Percentiles rank a stretch among this genome's conserved stretches.
Evolutionary conservation across 2,888 invertebrate species (phyloP).

Genomic region (Trypoxylon attenuatum): DNA sequence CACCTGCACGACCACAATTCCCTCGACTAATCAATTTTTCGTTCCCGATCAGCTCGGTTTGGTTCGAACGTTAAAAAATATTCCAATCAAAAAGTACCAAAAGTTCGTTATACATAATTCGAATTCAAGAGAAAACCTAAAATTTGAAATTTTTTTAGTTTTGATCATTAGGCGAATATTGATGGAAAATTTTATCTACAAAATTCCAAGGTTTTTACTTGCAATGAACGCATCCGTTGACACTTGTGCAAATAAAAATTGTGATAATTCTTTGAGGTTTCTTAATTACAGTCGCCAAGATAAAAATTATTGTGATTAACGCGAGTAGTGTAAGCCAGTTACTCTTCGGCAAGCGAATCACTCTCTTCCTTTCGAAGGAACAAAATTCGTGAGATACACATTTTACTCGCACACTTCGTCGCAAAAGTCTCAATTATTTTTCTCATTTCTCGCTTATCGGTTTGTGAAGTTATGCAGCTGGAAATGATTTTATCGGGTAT

Average conservation of each 20-base stretch:
- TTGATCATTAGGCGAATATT: neutral
- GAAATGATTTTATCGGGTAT: neutral
- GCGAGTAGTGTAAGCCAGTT: neutral
- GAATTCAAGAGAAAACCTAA: too few relatives aligned
- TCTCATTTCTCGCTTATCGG: neutral
- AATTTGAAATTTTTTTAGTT: too few relatives aligned
- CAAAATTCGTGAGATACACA: neutral
- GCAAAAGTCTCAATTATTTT: slow-evolving; percentile 1
- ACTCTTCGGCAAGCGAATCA: neutral
- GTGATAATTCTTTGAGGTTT: neutral
- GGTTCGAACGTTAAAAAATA: too few relatives aligned
- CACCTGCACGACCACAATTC: slow-evolving; percentile 44
- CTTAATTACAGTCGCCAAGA: neutral
- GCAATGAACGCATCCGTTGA: neutral
- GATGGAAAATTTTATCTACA: too few relatives aligned
- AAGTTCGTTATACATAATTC: too few relatives aligned
- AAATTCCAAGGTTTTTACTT: too few relatives aligned
- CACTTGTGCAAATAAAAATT: neutral
- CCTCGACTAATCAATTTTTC: slow-evolving; percentile 38
- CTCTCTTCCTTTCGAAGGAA: neutral
- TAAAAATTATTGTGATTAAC: neutral
- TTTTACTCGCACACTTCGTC: neutral
- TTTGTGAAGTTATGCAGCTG: neutral
- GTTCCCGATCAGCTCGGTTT: slow-evolving; percentile 18
- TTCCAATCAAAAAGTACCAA: too few relatives aligned